Conservation (phyloP, 1,140 invertebrate genomes). For the Zaprionus camerounensis region DNA sequence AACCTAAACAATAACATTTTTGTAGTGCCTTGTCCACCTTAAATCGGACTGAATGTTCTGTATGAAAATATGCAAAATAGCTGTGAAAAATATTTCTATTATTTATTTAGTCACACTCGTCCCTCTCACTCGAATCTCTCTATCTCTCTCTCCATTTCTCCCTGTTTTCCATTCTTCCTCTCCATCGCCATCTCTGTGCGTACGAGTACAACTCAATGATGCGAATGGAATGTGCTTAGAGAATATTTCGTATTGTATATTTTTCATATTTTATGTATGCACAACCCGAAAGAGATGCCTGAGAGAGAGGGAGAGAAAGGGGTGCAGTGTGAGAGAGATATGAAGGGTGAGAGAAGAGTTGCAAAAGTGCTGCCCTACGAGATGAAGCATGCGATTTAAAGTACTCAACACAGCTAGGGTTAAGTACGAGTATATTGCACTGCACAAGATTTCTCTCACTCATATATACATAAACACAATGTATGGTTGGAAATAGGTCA, state of each 20-base stretch:
- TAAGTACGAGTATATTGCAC: not conserved
- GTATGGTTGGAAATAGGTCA: not conserved
- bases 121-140: not conserved
- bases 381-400: conserved; percentile 8
- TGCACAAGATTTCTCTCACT: not conserved
- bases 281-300: conserved; percentile 13
- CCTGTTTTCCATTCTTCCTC: not conserved
- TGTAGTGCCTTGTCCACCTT: conserved; percentile 21
- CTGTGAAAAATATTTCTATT: conserved; percentile 77
- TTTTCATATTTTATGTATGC: conserved; percentile 65
- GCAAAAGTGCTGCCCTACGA: not conserved
- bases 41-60: conserved; percentile 6
- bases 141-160: not conserved
- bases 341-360: not conserved
- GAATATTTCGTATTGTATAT: conserved; percentile 57
- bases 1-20: conserved; percentile 32
- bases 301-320: not conserved
- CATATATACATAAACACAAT: not conserved
- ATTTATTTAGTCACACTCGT: conserved; percentile 73
- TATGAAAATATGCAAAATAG: conserved; percentile 72
- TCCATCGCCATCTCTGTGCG: not conserved
- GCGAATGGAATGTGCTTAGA: conserved; percentile 70
- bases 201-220: conserved; percentile 58
- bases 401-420: not conserved
- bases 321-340: not conserved